Conservation (phyloP, 2,888 invertebrate genomes). For the Linnaemya vulpina region DNA sequence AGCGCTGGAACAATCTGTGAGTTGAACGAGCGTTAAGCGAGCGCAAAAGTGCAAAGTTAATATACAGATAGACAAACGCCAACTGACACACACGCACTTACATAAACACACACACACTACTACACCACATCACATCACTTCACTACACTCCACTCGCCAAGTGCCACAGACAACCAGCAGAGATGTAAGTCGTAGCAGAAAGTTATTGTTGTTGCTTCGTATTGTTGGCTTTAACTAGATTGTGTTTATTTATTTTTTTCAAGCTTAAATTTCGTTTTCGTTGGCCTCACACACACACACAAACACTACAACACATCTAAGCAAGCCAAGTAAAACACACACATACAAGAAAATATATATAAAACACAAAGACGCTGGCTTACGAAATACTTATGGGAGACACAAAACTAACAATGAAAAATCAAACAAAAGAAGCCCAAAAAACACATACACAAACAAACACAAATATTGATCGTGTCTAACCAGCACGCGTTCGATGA, state of each 20-base stretch:
- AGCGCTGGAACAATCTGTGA: slow-evolving; percentile 76
- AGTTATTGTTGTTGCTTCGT: slow-evolving; percentile 24
- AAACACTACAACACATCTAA: slow-evolving; percentile 15
- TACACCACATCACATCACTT: no score
- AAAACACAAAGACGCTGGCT: slow-evolving; percentile 24
- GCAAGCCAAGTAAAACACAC: slow-evolving; percentile 13
- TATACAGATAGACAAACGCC: slow-evolving; percentile 6
- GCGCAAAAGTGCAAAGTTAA: slow-evolving; percentile 71
- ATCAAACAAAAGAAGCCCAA: slow-evolving; percentile 31
- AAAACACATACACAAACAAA: slow-evolving; percentile 54
- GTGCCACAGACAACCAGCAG: slow-evolving; percentile 8
- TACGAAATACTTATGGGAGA: slow-evolving; percentile 61
- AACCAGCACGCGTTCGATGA: slow-evolving; percentile 63
- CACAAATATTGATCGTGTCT: slow-evolving; percentile 16
- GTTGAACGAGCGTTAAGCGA: slow-evolving; percentile 64
- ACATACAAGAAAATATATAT: no score
- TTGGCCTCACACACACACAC: slow-evolving; percentile 26
- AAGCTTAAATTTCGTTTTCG: slow-evolving; percentile 62
- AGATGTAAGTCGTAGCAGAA: slow-evolving; percentile 34
- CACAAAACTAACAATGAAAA: slow-evolving; percentile 47
- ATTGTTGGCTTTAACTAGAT: slow-evolving; percentile 62
- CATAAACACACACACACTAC: slow-evolving; percentile 6
- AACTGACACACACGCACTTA: slow-evolving; percentile 11
- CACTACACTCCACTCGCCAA: no score
- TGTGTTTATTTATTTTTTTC: slow-evolving; percentile 34